These are phyloP conservation scores for Bagarius yarrelli DNA, from an alignment of 2,113 vertebrate species.

Conservation along the genomic window DNA sequence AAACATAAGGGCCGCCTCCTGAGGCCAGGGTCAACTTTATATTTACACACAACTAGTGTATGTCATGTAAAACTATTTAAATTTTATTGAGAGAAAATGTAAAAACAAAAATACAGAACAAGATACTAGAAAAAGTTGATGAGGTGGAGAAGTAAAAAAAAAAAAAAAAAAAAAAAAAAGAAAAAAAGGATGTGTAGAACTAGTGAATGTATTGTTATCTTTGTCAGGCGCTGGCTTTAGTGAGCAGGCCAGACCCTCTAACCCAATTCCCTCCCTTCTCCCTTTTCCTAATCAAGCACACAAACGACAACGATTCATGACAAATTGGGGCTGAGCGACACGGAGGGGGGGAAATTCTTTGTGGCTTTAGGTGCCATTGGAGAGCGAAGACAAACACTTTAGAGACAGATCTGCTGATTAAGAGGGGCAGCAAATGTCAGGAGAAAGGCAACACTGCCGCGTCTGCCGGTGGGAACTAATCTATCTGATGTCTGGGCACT, in stretches of 20 bases:
- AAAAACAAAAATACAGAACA: background rate
- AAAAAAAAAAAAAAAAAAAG: background rate
- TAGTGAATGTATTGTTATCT: conserved; percentile 45
- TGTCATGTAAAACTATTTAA: background rate
- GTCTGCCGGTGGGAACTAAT: conserved; percentile 46
- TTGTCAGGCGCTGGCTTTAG: conserved; percentile 61
- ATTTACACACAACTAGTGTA: background rate
- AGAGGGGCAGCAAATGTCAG: conserved; percentile 29
- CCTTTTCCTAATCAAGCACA: background rate
- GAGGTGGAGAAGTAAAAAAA: conserved; percentile 43
- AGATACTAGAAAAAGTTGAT: background rate
- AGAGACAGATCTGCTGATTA: conserved; percentile 48
- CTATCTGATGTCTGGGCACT: conserved; percentile 37
- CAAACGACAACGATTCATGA: conserved; percentile 49
- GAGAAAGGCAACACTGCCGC: conserved; percentile 43
- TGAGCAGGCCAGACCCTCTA: conserved; percentile 38
- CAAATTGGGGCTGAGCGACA: conserved; percentile 59
- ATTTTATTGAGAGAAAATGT: background rate
- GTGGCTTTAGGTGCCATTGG: conserved; percentile 47
- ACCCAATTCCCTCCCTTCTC: background rate
- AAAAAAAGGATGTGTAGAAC: background rate
- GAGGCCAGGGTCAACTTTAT: conserved; percentile 23
- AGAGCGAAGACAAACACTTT: conserved; percentile 52
- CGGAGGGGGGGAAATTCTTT: conserved; percentile 44
- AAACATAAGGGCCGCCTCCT: conserved; percentile 31